Conservation (phyloP, 1,140 invertebrate genomes). For the Drosophila equinoxialis region DNA sequence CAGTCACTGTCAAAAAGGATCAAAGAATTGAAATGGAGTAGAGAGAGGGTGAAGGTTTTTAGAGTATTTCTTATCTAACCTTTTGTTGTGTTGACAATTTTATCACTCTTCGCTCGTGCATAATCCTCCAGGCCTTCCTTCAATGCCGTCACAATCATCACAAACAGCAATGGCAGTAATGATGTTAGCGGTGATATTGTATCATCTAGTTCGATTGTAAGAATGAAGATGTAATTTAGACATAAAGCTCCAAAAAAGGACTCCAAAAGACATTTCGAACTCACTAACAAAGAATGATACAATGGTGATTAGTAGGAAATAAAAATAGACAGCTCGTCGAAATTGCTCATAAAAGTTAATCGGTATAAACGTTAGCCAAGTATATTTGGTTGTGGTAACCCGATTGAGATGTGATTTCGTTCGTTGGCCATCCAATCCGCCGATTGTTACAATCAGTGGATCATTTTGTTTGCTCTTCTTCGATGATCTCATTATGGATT, state of each 20-base stretch:
- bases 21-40: background rate
- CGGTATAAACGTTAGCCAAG: conserved; percentile 90
- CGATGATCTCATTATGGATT: conserved; percentile 9
- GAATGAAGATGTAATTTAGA: conserved; percentile 11
- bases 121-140: conserved; percentile 94
- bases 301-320: conserved; percentile 89
- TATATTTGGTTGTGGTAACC: conserved; percentile 89
- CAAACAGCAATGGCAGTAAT: conserved; percentile 89
- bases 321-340: conserved; percentile 91
- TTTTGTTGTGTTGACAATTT: conserved; percentile 87
- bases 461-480: conserved; percentile 3
- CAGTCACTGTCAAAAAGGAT: conserved; percentile 82
- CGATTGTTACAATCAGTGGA: conserved; percentile 50
- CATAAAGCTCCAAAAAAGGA: background rate
- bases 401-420: conserved; percentile 82
- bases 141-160: conserved; percentile 89
- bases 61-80: conserved; percentile 62
- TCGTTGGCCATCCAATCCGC: conserved; percentile 1
- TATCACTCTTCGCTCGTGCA: conserved; percentile 88
- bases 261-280: conserved; percentile 39
- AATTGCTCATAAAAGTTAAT: conserved; percentile 94
- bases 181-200: conserved; percentile 90
- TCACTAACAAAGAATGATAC: conserved; percentile 86
- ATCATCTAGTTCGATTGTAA: conserved; percentile 84
- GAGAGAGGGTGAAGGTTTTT: background rate